phyloP scores from a whole-genome alignment of 2,888 invertebrate species.

The Cephalotes varians region DNA sequence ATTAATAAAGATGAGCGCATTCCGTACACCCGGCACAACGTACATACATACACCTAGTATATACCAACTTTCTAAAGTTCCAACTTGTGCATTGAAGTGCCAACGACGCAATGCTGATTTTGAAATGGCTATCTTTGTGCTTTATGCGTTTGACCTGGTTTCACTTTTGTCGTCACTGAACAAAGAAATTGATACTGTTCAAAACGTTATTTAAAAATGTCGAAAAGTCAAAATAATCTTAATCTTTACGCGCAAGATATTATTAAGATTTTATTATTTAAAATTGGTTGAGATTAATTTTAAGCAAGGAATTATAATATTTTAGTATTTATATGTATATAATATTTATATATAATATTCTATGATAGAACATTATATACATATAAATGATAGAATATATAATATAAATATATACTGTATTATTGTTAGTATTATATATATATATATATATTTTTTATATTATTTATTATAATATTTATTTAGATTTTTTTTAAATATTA shows the following conservation, averaged over 20 bases:
- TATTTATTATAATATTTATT: too few species aligned
- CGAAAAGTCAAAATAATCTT: background rate
- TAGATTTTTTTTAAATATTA: too few species aligned
- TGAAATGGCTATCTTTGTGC: constrained; percentile 1
- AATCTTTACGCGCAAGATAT: background rate
- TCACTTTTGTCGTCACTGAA: background rate
- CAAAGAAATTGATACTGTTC: background rate
- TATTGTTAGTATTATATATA: too few species aligned
- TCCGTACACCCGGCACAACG: constrained; percentile 73
- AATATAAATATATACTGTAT: too few species aligned
- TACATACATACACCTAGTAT: constrained; percentile 39
- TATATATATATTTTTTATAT: too few species aligned
- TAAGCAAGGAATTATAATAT: background rate
- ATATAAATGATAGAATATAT: too few species aligned
- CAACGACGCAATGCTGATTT: constrained; percentile 66
- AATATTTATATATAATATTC: background rate
- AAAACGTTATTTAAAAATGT: background rate
- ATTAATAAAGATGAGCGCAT: constrained; percentile 82
- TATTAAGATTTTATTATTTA: background rate
- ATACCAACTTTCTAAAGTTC: constrained; percentile 64
- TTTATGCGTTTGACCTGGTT: constrained; percentile 20
- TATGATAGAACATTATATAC: too few species aligned
- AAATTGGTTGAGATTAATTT: background rate
- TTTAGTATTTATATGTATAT: background rate
- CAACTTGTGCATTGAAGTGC: constrained; percentile 70